Conservation (phyloP, 2,888 invertebrate genomes). For the Dryadula phaetusa region DNA sequence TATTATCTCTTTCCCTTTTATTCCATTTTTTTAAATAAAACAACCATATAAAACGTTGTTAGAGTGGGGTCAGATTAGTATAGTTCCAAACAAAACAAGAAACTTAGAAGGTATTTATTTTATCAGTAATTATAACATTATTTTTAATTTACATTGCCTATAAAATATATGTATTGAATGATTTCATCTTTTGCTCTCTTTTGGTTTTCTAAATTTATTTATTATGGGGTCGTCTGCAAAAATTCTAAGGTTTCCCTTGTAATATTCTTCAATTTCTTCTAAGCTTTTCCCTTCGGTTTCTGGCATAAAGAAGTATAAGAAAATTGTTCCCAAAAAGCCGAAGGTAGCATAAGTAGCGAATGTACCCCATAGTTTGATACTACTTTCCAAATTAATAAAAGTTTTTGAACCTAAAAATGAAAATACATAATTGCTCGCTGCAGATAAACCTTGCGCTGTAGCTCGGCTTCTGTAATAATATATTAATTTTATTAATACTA, state of each 20-base stretch:
- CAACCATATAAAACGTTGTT: background rate
- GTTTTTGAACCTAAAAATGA: constrained; percentile 82
- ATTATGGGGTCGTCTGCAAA: constrained; percentile 76
- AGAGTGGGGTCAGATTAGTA: background rate
- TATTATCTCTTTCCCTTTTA: no score
- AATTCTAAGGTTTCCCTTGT: constrained; percentile 63
- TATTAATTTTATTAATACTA: background rate
- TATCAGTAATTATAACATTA: background rate
- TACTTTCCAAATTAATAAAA: constrained; percentile 75
- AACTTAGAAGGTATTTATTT: constrained; percentile 6
- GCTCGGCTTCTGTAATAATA: constrained; percentile 75
- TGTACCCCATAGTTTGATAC: constrained; percentile 74
- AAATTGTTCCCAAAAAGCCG: constrained; percentile 74
- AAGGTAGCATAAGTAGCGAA: constrained; percentile 78
- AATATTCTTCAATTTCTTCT: constrained; percentile 79
- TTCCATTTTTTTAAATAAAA: background rate
- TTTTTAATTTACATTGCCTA: background rate
- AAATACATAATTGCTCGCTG: constrained; percentile 80
- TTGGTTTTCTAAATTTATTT: constrained; percentile 63
- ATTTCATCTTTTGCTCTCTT: constrained; percentile 34
- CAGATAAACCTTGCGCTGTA: constrained; percentile 79
- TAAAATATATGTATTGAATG: background rate
- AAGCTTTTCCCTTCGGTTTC: constrained; percentile 83
- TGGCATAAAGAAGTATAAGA: constrained; percentile 80
- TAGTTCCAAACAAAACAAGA: background rate